Base-by-base conservation (phyloP, 2,888 invertebrate species). In the Phragmatobia fuliginosa region DNA sequence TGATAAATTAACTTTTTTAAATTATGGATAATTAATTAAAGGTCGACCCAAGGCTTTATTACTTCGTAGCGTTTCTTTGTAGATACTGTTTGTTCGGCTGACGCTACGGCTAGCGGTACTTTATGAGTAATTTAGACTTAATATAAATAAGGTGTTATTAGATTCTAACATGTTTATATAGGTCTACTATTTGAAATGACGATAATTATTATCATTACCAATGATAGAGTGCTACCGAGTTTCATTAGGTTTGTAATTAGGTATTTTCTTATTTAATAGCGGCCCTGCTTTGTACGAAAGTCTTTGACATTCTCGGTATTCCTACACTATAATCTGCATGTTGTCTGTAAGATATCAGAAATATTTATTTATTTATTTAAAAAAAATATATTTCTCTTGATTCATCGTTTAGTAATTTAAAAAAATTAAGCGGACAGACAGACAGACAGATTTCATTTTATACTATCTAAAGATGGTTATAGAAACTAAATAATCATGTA, bases 151-250 rank as follows among this genome's bases (percentile, higher is more conserved):
- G 36, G 33, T 33, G 56, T 56, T 65, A 21, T 65, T 56, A 56
- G 38, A 65, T 65, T 65, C 36, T 65, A 21, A 38, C 65, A 49
- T 56, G 56, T 65, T 56, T 56, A 65, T 65, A 36, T 52, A 52
- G 60, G 59, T 32, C 31, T 69, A 21, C 2, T 49, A 76, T 64
- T 49, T 64, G 8, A 52, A 36, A 52, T 52, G 63, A 49, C 32
- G 45, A 18, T 79, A 81, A 81, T 79, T 81, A 79, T 76, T 64
- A 67, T 66, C 62, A 81, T 79, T 79, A 63, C 36, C 73, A 67
- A 49, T 67, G 79, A 69, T 69, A 33, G 33, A 59, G 65, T 45
- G 70, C 69, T 71, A 68, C 21, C 45, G 45, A 41, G 58, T 31
- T 58, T 16, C 31, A 58, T 31, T 58, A 28, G 58, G 7, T 31